Base-by-base conservation (phyloP, 2,797 vertebrate genomes). In the Triplophysa yarkandensis region DNA sequence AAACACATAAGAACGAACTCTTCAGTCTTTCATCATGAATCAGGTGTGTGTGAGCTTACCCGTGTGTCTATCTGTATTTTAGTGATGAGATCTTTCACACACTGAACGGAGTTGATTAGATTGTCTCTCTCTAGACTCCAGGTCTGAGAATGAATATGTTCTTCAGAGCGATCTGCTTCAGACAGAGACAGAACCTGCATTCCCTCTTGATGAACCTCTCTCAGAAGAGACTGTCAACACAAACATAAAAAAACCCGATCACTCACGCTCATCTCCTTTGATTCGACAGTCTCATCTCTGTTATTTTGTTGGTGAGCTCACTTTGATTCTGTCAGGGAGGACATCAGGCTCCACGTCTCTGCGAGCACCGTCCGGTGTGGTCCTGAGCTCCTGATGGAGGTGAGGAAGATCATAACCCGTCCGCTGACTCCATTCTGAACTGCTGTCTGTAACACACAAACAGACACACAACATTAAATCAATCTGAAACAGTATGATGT, bases 121-220 rank as follows among this genome's bases (percentile, higher is more conserved):
- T 92, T 88, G 23, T 93, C 94, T 80, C 94, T 90, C 79, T 98
- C 96, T 78, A 92, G 91, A 32, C 86, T 71, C 94, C 94, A 95
- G 62, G 80, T 83, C 11, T 90, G 92, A 54, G 76, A 55, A 61
- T 85, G 80, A 4, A 83, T 80, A 61, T 90, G 91, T 72, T 85
- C 72, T 71, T 68, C 66, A 17, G 39, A 41, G 39, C 39, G 0
- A 81, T 44, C 58, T 17, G 63, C 14, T 80, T 97, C 94, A 0
- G 96, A 94, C 71, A 99, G 92, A 19, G 94, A 95, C n/a, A 99
- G 91, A 8, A 99, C 95, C 84, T 98, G 95, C 89, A 97, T 90
- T 4, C 98, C 96, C 85, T 99, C 98, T 71, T 93, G 93, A 85
- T 98, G 96, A 14, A 99, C 95, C 83, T 97, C 97, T 74, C 92